phyloP scores from a whole-genome alignment of 2,888 invertebrate genomes.

The Napeogenes inachia region DNA sequence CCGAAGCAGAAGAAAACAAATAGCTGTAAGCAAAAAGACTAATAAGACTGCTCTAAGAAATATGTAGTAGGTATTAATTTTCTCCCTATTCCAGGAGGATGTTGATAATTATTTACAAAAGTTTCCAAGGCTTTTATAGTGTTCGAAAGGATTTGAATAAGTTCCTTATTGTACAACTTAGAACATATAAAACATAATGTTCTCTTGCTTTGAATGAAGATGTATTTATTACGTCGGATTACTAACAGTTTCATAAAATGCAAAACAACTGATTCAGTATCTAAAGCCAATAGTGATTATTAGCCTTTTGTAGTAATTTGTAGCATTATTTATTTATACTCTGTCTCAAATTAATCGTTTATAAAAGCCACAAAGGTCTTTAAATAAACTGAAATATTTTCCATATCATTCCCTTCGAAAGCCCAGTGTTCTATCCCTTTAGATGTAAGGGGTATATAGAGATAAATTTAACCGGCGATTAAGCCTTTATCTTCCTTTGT shows the following conservation, averaged over 20 bases:
- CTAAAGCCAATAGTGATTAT: too few relatives aligned
- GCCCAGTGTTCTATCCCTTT: not conserved
- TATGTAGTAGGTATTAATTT: conserved; percentile 29
- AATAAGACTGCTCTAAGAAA: conserved; percentile 28
- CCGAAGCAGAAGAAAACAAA: conserved; percentile 11
- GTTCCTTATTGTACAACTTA: not conserved
- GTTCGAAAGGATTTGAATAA: conserved; percentile 10
- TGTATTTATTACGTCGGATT: conserved; percentile 1
- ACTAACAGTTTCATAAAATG: not conserved
- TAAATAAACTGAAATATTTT: conserved; percentile 7
- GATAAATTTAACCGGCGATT: conserved; percentile 18
- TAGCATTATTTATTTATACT: too few relatives aligned
- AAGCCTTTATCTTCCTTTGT: conserved; percentile 25
- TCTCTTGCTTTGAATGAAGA: conserved; percentile 8
- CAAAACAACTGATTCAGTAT: too few relatives aligned
- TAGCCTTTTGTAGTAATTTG: too few relatives aligned
- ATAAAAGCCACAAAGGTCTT: not conserved
- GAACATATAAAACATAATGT: too few relatives aligned
- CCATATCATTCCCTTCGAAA: conserved; percentile 13
- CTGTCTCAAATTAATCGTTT: not conserved
- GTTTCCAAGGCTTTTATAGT: conserved; percentile 31
- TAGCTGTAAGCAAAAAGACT: conserved; percentile 25
- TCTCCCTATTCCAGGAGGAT: conserved; percentile 21
- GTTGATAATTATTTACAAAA: conserved; percentile 33
- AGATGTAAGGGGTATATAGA: conserved; percentile 6